A percentile compares a stretch with the other conserved stretches of the same genome.
These are phyloP conservation scores for Pogona vitticeps DNA, from an alignment of 2,113 vertebrate genomes.

Conservation along the genomic window DNA sequence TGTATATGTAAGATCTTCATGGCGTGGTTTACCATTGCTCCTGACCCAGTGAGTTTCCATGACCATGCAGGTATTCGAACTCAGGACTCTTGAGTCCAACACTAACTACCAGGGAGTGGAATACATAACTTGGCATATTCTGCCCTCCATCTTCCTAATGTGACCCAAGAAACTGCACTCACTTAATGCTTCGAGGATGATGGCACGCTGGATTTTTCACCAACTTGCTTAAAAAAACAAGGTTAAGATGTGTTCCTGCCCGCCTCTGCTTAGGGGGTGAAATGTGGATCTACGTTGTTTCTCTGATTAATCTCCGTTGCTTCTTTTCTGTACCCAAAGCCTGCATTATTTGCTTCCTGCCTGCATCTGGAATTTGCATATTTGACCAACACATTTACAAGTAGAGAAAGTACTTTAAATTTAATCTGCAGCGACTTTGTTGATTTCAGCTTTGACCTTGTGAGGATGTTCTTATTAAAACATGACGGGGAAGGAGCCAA, in stretches of 20 bases:
- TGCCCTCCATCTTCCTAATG: neutral
- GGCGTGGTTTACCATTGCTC: too few relatives aligned
- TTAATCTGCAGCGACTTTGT: slow-evolving; percentile 7
- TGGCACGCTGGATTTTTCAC: neutral
- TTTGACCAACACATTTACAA: neutral
- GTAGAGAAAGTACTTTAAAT: slow-evolving; percentile 10
- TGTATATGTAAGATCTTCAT: too few relatives aligned
- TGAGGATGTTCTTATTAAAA: slow-evolving; percentile 14
- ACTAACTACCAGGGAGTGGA: neutral
- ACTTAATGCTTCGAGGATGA: neutral
- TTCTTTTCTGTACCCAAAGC: neutral
- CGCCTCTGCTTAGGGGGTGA: too few relatives aligned
- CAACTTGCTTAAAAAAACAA: neutral
- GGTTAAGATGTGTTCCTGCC: neutral
- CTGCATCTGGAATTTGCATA: slow-evolving; percentile 8
- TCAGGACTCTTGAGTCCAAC: too few relatives aligned
- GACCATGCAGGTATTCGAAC: too few relatives aligned
- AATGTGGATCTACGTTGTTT: neutral
- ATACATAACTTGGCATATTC: neutral
- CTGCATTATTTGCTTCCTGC: neutral
- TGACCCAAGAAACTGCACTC: neutral
- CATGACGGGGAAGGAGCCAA: neutral
- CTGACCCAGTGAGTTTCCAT: too few relatives aligned
- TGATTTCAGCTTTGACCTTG: slow-evolving; percentile 32
- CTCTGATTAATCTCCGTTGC: neutral